Evolutionary conservation across 2,888 invertebrate species (phyloP).

Genomic region (Arge pagana): DNA sequence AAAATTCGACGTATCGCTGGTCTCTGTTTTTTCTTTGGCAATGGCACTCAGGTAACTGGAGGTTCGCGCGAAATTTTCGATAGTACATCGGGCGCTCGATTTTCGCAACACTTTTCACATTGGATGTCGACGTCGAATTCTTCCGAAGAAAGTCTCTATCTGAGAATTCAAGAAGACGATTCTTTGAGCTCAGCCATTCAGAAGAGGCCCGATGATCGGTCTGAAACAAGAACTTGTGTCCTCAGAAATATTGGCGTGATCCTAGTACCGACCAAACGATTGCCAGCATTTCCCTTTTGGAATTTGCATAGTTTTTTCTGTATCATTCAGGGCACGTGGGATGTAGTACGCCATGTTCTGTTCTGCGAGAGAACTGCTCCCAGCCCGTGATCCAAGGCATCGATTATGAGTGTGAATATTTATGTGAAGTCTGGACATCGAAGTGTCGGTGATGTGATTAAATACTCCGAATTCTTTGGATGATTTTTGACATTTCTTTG

Average conservation of each 20-base stretch:
- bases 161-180: neutral
- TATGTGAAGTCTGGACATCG: slow-evolving; percentile 36
- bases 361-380: neutral
- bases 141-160: neutral
- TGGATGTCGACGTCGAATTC: neutral
- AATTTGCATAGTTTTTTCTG: neutral
- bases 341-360: neutral
- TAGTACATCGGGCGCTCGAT: neutral
- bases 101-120: neutral
- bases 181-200: neutral
- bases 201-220: neutral
- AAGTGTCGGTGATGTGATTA: slow-evolving; percentile 35
- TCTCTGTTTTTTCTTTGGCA: no score
- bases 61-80: no score
- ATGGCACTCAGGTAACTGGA: no score
- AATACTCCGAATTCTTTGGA: slow-evolving; percentile 34
- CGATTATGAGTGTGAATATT: slow-evolving; percentile 40
- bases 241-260: neutral
- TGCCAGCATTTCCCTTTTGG: neutral
- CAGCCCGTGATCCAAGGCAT: slow-evolving; percentile 31
- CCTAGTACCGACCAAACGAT: neutral
- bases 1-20: no score
- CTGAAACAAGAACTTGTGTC: neutral
- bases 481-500: slow-evolving; percentile 15
- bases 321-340: neutral